A percentile compares a stretch with the other conserved stretches of the same genome.
Evolutionary conservation across 2,113 vertebrate genomes (phyloP).

Genomic region (Epinephelus cyanopodus): DNA sequence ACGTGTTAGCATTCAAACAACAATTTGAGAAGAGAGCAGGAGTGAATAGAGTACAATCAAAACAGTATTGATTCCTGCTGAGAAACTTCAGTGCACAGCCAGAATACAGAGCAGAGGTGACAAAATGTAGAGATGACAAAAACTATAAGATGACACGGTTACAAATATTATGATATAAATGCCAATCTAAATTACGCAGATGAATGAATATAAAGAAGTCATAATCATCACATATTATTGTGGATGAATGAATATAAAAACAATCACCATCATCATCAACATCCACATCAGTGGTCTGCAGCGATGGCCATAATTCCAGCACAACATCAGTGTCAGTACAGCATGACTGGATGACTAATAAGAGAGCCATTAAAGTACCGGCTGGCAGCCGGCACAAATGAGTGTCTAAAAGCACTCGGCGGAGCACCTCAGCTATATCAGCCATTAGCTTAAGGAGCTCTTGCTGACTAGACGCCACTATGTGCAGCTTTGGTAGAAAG

Average conservation of each 20-base stretch:
- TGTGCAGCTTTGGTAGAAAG: conserved; percentile 30
- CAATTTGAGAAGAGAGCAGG: background rate
- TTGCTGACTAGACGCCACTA: conserved; percentile 35
- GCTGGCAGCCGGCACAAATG: conserved; percentile 61
- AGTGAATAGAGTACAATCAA: background rate
- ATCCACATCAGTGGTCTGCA: conserved; percentile 48
- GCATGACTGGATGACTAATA: conserved; percentile 67
- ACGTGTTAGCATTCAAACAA: background rate
- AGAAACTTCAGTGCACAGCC: conserved; percentile 3
- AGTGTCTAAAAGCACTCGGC: conserved; percentile 64
- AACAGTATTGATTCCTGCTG: background rate
- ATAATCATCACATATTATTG: conserved; percentile 45
- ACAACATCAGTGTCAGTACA: conserved; percentile 49
- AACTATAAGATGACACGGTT: background rate
- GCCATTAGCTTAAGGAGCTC: conserved; percentile 64
- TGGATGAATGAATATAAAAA: conserved; percentile 44
- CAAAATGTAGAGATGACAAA: background rate
- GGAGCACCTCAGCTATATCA: conserved; percentile 59
- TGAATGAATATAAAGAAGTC: conserved; percentile 26
- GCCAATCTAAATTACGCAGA: conserved; percentile 21
- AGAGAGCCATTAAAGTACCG: conserved; percentile 51
- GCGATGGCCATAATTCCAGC: conserved; percentile 32
- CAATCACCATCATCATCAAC: conserved; percentile 49
- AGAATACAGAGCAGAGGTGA: background rate
- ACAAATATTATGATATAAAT: conserved; percentile 23